phyloP scores from a whole-genome alignment of 1,140 invertebrate genomes.

The Muscidifurax raptorellus region DNA sequence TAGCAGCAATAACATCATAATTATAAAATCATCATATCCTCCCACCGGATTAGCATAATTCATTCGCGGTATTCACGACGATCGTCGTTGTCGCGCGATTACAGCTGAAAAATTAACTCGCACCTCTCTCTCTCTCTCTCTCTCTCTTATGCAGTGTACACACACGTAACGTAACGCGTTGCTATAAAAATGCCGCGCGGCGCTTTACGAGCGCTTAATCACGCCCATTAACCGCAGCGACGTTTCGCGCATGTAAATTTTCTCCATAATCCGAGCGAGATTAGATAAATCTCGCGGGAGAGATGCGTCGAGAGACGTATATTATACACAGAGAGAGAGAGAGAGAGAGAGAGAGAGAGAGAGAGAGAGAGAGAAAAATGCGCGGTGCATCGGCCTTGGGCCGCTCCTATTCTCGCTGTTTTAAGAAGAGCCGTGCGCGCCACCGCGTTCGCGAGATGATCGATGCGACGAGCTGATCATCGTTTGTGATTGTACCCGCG shows the following conservation, averaged over 20 bases:
- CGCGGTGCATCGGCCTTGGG: conserved; percentile 58
- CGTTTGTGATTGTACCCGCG: no score
- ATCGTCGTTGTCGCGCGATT: neutral
- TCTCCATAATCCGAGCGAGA: neutral
- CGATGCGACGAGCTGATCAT: no score
- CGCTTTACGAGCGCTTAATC: conserved; percentile 11
- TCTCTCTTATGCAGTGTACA: neutral
- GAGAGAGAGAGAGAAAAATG: neutral
- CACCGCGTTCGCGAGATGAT: no score
- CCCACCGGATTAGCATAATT: conserved; percentile 11
- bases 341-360: conserved; percentile 13
- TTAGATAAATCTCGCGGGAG: conserved; percentile 23
- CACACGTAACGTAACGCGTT: neutral
- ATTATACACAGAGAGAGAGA: neutral
- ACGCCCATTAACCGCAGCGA: neutral
- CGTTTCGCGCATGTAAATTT: neutral
- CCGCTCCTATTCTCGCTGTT: conserved; percentile 56
- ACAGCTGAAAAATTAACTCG: conserved; percentile 21
- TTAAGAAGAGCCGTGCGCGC: neutral
- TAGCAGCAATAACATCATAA: neutral
- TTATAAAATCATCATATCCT: conserved; percentile 5
- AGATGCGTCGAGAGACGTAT: neutral
- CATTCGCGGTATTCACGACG: neutral
- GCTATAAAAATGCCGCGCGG: neutral
- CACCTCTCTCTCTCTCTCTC: neutral